These are phyloP conservation scores for Brachypterus glaber DNA, from an alignment of 2,888 invertebrate genomes.

Conservation along the genomic window DNA sequence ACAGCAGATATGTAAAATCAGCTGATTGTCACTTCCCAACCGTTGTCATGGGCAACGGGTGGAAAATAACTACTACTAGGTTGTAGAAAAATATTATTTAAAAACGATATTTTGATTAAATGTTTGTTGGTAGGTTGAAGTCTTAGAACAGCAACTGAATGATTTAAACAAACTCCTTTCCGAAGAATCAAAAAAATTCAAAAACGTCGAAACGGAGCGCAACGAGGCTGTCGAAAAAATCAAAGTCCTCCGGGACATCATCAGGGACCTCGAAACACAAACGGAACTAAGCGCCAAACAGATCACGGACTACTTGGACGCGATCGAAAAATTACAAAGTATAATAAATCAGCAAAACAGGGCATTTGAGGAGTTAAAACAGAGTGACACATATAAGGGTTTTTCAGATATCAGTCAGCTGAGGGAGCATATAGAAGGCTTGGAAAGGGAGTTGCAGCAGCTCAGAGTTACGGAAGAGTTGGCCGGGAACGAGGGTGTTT, in stretches of 20 bases:
- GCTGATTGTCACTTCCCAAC: too few relatives aligned
- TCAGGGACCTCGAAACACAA: conserved; percentile 66
- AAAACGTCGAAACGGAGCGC: conserved; percentile 59
- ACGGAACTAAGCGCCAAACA: conserved; percentile 56
- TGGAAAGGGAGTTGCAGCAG: conserved; percentile 39
- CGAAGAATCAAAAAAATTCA: conserved; percentile 53
- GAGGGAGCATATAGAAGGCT: conserved; percentile 41
- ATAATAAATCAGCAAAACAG: conserved; percentile 44
- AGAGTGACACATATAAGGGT: conserved; percentile 41
- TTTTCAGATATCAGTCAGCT: conserved; percentile 36
- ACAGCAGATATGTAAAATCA: too few relatives aligned
- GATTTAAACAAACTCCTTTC: conserved; percentile 55
- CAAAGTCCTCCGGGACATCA: conserved; percentile 63
- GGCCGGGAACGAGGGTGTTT: conserved; percentile 37
- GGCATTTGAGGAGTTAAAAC: conserved; percentile 38
- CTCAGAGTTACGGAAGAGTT: conserved; percentile 34
- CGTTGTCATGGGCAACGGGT: too few relatives aligned
- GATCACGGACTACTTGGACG: conserved; percentile 45
- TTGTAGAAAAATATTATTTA: too few relatives aligned
- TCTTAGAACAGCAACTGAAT: conserved; percentile 64
- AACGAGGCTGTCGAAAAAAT: conserved; percentile 70
- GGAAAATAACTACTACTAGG: too few relatives aligned
- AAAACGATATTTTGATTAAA: neutral
- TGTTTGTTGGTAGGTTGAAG: conserved; percentile 55
- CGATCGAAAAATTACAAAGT: conserved; percentile 50